These are phyloP conservation scores for Urechis unicinctus DNA, from an alignment of 2,888 invertebrate species.

Conservation along the genomic window DNA sequence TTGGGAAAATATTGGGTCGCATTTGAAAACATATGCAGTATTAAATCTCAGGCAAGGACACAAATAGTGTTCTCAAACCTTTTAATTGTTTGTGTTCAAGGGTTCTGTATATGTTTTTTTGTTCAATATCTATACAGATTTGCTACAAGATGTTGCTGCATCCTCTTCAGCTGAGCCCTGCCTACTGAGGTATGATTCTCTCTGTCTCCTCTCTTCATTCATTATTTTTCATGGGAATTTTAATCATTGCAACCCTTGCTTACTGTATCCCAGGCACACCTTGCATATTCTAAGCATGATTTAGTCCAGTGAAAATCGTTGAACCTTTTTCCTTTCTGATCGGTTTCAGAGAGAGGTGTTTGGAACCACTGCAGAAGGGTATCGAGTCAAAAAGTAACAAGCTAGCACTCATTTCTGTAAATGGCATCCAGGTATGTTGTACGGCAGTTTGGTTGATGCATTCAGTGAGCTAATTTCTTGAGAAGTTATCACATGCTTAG, in stretches of 20 bases:
- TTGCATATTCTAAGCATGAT: too few species aligned
- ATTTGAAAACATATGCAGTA: too few species aligned
- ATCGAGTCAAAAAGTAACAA: conserved; percentile 81
- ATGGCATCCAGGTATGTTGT: conserved; percentile 77
- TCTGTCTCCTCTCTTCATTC: too few species aligned
- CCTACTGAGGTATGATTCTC: not conserved
- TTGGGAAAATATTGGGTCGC: too few species aligned
- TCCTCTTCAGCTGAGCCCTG: not conserved
- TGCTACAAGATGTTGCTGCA: not conserved
- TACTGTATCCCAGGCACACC: not conserved
- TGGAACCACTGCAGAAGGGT: conserved; percentile 73
- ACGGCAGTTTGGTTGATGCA: too few species aligned
- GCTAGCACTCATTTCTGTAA: conserved; percentile 73
- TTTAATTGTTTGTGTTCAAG: not conserved
- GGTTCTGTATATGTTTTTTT: not conserved
- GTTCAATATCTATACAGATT: too few species aligned
- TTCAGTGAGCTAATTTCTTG: too few species aligned
- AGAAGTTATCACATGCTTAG: too few species aligned
- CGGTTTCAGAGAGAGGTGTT: conserved; percentile 62
- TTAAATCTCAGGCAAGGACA: too few species aligned
- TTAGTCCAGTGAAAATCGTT: too few species aligned
- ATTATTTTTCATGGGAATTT: not conserved
- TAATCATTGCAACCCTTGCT: not conserved
- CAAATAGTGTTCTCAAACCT: too few species aligned
- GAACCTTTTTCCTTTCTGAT: not conserved